These are phyloP conservation scores for Charanyca ferruginea DNA, from an alignment of 2,888 invertebrate genomes.

Conservation along the genomic window DNA sequence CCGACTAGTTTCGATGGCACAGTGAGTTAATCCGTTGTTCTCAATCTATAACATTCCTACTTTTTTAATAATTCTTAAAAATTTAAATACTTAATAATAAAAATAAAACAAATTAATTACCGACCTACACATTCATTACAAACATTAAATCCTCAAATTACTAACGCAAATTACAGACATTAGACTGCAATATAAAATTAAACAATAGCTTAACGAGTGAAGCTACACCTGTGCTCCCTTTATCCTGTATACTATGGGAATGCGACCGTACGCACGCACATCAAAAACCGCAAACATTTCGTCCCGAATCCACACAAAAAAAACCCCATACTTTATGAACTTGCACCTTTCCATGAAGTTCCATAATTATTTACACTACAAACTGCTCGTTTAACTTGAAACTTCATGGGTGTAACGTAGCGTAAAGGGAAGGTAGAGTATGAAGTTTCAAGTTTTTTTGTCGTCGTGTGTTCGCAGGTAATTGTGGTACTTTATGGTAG, in stretches of 20 bases:
- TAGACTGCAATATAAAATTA: slow-evolving; percentile 34
- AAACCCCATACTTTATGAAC: slow-evolving; percentile 76
- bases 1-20: no score
- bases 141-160: slow-evolving; percentile 16
- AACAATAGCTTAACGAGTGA: slow-evolving; percentile 70
- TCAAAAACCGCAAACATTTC: slow-evolving; percentile 72
- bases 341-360: slow-evolving; percentile 77
- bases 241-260: slow-evolving; percentile 87
- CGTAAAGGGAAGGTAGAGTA: slow-evolving; percentile 76
- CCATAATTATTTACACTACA: slow-evolving; percentile 65
- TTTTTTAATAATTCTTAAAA: no score
- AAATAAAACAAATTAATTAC: not conserved
- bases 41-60: no score
- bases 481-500: slow-evolving; percentile 81
- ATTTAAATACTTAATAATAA: not conserved
- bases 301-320: slow-evolving; percentile 53
- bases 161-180: slow-evolving; percentile 29
- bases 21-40: no score
- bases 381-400: slow-evolving; percentile 66
- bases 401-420: slow-evolving; percentile 75
- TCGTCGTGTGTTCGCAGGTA: slow-evolving; percentile 63
- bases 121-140: not conserved
- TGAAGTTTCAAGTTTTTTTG: slow-evolving; percentile 78
- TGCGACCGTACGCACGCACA: slow-evolving; percentile 79
- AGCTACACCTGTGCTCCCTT: slow-evolving; percentile 82